phyloP scores from a whole-genome alignment of 2,797 vertebrate species.

The Coluber constrictor region DNA sequence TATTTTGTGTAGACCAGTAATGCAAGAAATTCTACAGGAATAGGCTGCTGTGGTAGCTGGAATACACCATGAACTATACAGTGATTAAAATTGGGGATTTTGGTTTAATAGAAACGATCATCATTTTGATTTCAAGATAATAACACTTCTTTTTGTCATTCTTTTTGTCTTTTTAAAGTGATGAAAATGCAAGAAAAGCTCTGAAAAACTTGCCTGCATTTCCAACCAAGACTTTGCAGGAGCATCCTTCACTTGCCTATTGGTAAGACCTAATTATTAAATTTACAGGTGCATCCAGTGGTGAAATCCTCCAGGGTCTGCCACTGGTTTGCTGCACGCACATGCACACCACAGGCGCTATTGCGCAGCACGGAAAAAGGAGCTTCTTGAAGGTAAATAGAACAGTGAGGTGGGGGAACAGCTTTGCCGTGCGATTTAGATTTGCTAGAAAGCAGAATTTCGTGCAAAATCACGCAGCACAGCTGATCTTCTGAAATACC shows the following conservation, averaged over 20 bases:
- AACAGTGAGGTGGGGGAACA: no score
- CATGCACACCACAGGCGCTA: no score
- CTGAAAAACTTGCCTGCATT: slow-evolving; percentile 88
- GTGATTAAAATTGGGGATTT: slow-evolving; percentile 6
- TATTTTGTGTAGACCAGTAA: slow-evolving; percentile 40
- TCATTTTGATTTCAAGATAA: slow-evolving; percentile 13
- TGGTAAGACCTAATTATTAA: slow-evolving; percentile 78
- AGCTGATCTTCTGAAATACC: no score
- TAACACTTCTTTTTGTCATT: slow-evolving; percentile 19
- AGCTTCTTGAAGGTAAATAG: no score
- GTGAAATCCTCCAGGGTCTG: no score
- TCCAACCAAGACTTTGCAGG: slow-evolving; percentile 89
- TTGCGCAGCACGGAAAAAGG: no score
- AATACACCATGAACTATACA: background rate
- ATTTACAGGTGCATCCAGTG: background rate
- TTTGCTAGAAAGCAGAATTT: no score
- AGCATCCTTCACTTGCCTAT: slow-evolving; percentile 92
- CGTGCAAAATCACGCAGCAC: no score
- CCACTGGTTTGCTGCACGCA: no score
- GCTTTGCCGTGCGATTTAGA: no score
- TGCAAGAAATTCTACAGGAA: slow-evolving; percentile 56
- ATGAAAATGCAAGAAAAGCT: slow-evolving; percentile 83
- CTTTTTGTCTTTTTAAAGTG: slow-evolving; percentile 68
- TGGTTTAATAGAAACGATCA: background rate
- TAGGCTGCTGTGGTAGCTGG: slow-evolving; percentile 42